Evolutionary conservation across 2,797 vertebrate species (phyloP).

Genomic region (Platalea minor): DNA sequence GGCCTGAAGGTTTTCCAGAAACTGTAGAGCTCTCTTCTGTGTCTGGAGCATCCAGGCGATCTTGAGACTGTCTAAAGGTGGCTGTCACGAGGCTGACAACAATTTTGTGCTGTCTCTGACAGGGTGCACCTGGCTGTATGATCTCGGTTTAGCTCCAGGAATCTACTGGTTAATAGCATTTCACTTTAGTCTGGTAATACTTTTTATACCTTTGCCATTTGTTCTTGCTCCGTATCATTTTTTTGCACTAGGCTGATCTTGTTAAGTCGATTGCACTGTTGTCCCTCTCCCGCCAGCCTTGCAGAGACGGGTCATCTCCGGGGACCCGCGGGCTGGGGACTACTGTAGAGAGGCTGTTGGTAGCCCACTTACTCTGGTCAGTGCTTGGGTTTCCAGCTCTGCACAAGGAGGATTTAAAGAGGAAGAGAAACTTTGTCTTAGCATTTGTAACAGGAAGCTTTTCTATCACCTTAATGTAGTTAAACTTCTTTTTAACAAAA

Average conservation of each 20-base stretch:
- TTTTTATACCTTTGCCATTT: conserved; percentile 38
- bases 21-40: not conserved
- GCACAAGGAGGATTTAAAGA: conserved; percentile 8
- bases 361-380: not conserved
- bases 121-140: not conserved
- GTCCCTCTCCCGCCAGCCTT: conserved; percentile 24
- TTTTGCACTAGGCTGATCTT: conserved; percentile 64
- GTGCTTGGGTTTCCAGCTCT: conserved; percentile 29
- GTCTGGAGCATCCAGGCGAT: not conserved
- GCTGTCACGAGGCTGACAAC: not conserved
- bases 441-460: conserved; percentile 56
- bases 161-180: conserved; percentile 42
- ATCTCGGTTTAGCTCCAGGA: conserved; percentile 20
- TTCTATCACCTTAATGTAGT: conserved; percentile 65
- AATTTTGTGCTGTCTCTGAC: conserved; percentile 4
- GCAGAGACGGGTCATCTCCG: not conserved
- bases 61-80: not conserved
- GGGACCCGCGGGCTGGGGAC: not conserved
- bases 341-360: not conserved
- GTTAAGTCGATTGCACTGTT: conserved; percentile 65
- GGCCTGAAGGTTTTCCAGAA: not conserved
- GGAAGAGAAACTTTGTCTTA: conserved; percentile 42
- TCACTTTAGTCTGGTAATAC: conserved; percentile 42
- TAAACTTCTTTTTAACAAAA: conserved; percentile 61
- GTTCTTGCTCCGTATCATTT: conserved; percentile 13